Percentiles rank a stretch among this genome's conserved stretches.
Conservation (phyloP, 2,888 invertebrate species). For the Leucophenga montana region DNA sequence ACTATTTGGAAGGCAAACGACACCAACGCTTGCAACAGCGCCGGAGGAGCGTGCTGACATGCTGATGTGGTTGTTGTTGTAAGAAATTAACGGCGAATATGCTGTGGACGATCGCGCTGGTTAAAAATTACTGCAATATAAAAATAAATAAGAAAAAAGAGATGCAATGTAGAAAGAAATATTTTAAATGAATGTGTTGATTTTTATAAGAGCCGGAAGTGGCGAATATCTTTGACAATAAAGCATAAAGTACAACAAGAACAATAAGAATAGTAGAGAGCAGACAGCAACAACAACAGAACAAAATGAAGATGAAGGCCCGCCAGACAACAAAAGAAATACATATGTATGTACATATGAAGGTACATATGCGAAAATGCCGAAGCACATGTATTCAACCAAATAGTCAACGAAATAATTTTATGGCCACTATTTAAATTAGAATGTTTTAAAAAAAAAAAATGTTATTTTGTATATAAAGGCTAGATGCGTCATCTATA, state of each 20-base stretch:
- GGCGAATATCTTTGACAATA: slow-evolving; percentile 42
- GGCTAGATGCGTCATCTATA: no score
- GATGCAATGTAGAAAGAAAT: neutral
- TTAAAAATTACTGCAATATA: slow-evolving; percentile 13
- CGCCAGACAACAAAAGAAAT: slow-evolving; percentile 32
- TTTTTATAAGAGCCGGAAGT: slow-evolving; percentile 49
- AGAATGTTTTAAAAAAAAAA: no score
- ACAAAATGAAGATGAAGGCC: slow-evolving; percentile 41
- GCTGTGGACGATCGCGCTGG: neutral
- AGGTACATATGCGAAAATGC: no score
- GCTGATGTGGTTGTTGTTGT: slow-evolving; percentile 23
- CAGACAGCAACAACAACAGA: slow-evolving; percentile 32
- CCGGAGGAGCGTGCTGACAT: slow-evolving; percentile 53
- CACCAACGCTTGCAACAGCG: slow-evolving; percentile 12
- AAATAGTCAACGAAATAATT: slow-evolving; percentile 57
- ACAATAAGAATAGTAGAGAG: slow-evolving; percentile 43
- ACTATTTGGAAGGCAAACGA: slow-evolving; percentile 10
- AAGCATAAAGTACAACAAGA: slow-evolving; percentile 40
- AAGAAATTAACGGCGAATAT: no score
- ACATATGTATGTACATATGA: no score
- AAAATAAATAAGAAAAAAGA: slow-evolving; percentile 32
- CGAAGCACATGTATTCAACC: no score
- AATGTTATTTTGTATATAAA: no score
- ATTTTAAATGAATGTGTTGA: neutral
- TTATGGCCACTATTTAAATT: neutral